Conservation (phyloP, 2,797 vertebrate genomes). For the Sardinella longiceps region DNA sequence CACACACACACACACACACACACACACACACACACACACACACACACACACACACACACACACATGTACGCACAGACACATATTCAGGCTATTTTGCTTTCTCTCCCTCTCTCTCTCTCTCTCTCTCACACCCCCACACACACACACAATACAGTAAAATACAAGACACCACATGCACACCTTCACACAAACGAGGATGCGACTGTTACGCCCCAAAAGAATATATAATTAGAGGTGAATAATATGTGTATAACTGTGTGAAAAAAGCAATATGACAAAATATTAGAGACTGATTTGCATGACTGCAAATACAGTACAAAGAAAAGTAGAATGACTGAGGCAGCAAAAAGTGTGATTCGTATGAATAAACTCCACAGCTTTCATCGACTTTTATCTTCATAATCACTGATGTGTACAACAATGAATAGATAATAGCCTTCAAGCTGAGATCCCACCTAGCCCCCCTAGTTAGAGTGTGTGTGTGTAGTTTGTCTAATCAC, state of each 20-base stretch:
- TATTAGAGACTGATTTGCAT: neutral
- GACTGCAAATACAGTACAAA: neutral
- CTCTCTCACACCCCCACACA: too few relatives aligned
- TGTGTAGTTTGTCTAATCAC: neutral
- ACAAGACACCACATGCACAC: neutral
- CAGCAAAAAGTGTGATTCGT: neutral
- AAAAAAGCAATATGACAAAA: neutral
- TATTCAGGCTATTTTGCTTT: too few relatives aligned
- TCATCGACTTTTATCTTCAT: neutral
- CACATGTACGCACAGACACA: neutral
- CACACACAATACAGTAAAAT: neutral
- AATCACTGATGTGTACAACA: neutral
- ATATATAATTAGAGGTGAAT: too few relatives aligned
- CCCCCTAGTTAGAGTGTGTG: neutral
- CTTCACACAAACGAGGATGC: neutral
- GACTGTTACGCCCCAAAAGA: too few relatives aligned
- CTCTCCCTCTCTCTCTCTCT: neutral
- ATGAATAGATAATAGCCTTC: neutral
- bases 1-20: neutral
- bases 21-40: neutral
- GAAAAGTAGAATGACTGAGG: neutral
- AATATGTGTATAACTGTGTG: too few relatives aligned
- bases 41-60: neutral
- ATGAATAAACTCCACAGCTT: constrained; percentile 10
- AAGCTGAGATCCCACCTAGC: neutral